Percentiles rank a stretch among this genome's conserved stretches.
These are phyloP conservation scores for Lates calcarifer DNA, from an alignment of 2,113 vertebrate genomes.

Conservation along the genomic window DNA sequence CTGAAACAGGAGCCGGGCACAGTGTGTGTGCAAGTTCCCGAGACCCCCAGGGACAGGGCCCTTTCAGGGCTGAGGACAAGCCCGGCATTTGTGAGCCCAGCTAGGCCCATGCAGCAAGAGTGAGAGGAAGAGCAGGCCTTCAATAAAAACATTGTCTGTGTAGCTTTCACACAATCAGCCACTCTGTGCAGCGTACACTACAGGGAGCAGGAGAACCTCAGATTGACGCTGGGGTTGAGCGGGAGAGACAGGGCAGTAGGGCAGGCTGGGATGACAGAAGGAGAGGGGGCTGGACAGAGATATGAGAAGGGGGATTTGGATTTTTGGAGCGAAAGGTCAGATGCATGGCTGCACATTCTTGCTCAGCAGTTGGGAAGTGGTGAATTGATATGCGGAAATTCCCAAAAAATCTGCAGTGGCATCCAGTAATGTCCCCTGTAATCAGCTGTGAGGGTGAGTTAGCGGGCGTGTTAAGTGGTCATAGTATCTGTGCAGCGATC, in stretches of 20 bases:
- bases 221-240: slow-evolving; percentile 63
- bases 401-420: slow-evolving; percentile 11
- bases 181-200: slow-evolving; percentile 72
- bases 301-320: slow-evolving; percentile 5
- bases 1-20: slow-evolving; percentile 81
- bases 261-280: slow-evolving; percentile 55
- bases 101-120: slow-evolving; percentile 73
- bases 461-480: slow-evolving; percentile 53
- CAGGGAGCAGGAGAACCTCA: slow-evolving; percentile 59
- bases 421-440: slow-evolving; percentile 32
- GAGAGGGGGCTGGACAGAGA: not conserved
- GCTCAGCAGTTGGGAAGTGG: not conserved
- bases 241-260: slow-evolving; percentile 66
- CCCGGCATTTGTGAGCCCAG: slow-evolving; percentile 82
- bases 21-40: slow-evolving; percentile 74
- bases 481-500: slow-evolving; percentile 48
- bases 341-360: not conserved
- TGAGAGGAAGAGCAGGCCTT: slow-evolving; percentile 87
- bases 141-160: slow-evolving; percentile 89
- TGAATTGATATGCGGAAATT: not conserved
- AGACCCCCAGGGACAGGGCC: slow-evolving; percentile 77
- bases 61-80: slow-evolving; percentile 87
- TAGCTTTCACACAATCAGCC: slow-evolving; percentile 79
- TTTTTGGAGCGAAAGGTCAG: slow-evolving; percentile 36
- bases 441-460: slow-evolving; percentile 52